Conservation (phyloP, 2,797 vertebrate species). For the Betta splendens region DNA sequence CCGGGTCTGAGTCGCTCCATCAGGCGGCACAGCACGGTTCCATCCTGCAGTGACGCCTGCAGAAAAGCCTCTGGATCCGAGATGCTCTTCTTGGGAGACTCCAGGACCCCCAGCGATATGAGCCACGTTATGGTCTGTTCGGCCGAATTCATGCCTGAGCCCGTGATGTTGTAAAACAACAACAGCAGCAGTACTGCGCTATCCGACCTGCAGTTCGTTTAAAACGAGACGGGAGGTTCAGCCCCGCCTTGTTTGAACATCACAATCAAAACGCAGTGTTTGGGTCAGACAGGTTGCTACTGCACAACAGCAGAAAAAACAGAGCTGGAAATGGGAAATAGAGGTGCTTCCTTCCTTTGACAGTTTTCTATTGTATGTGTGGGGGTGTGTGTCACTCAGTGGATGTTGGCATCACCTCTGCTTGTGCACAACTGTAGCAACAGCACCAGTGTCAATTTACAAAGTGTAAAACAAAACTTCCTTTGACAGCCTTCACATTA, state of each 20-base stretch:
- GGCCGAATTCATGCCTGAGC: constrained; percentile 86
- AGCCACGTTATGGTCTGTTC: constrained; percentile 98
- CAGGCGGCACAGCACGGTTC: constrained; percentile 91
- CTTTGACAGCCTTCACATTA: constrained; percentile 30
- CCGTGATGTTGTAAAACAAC: constrained; percentile 8
- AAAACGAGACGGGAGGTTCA: constrained; percentile 10
- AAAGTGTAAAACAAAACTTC: background rate
- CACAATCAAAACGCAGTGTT: background rate
- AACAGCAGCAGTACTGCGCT: constrained; percentile 5
- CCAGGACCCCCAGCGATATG: constrained; percentile 93
- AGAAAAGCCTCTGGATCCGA: constrained; percentile 92
- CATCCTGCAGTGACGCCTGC: constrained; percentile 89
- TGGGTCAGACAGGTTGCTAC: background rate
- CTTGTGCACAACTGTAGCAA: constrained; percentile 38
- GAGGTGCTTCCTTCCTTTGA: constrained; percentile 22
- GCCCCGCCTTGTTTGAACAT: constrained; percentile 23
- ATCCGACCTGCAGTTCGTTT: constrained; percentile 19
- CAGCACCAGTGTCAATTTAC: background rate
- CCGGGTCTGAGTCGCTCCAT: constrained; percentile 91
- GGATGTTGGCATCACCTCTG: constrained; percentile 52
- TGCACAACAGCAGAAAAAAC: background rate
- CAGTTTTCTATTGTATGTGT: background rate
- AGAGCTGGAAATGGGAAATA: constrained; percentile 23
- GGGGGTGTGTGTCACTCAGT: constrained; percentile 10
- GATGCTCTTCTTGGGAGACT: constrained; percentile 95